These are phyloP conservation scores for Pipa parva DNA, from an alignment of 2,113 vertebrate genomes.

Conservation along the genomic window DNA sequence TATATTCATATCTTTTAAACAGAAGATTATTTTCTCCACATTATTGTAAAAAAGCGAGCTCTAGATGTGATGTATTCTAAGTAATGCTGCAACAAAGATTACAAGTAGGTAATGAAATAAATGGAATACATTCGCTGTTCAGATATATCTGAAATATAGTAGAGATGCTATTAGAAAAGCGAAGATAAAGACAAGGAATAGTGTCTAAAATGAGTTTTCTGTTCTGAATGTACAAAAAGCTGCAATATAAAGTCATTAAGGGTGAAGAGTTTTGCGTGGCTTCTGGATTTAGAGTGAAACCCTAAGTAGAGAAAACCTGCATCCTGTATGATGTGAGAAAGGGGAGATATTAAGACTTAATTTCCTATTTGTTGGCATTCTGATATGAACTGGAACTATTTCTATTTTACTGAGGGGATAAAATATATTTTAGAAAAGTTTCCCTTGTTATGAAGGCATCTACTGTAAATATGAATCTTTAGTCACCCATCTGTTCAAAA, in stretches of 20 bases:
- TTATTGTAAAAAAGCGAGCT: not conserved
- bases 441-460: no score
- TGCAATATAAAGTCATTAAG: slow-evolving; percentile 2
- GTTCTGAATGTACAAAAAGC: slow-evolving; percentile 15
- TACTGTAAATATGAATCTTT: no score
- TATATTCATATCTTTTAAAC: slow-evolving; percentile 3
- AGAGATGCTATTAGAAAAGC: slow-evolving; percentile 14
- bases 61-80: slow-evolving; percentile 1
- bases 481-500: no score
- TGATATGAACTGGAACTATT: no score
- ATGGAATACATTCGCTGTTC: slow-evolving; percentile 10
- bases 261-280: not conserved
- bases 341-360: no score
- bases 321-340: no score
- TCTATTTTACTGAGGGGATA: no score
- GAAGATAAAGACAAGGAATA: not conserved
- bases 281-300: no score
- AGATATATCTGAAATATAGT: slow-evolving; percentile 4
- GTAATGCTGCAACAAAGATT: slow-evolving; percentile 9
- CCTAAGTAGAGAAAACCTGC: no score
- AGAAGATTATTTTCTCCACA: slow-evolving; percentile 5
- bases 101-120: slow-evolving; percentile 18
- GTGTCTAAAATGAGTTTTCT: slow-evolving; percentile 11
- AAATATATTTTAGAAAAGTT: no score
- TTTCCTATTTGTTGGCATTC: no score